phyloP scores from a whole-genome alignment of 2,888 invertebrate genomes.

The Drosophila mulleri region DNA sequence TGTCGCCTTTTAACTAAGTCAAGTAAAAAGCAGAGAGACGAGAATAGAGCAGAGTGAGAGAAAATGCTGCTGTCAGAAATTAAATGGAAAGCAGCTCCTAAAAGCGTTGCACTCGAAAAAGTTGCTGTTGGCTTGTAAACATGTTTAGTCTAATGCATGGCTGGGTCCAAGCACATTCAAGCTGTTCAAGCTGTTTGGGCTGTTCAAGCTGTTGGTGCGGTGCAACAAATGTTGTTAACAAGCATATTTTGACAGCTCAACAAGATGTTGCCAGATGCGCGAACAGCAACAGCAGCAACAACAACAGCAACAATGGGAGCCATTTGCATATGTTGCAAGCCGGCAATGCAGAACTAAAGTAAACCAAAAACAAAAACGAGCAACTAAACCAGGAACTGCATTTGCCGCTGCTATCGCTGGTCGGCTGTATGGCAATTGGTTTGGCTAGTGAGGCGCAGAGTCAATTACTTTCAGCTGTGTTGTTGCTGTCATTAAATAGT shows the following conservation, averaged over 20 bases:
- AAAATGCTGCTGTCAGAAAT: slow-evolving; percentile 71
- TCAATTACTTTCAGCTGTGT: slow-evolving; percentile 62
- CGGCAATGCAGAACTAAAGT: slow-evolving; percentile 35
- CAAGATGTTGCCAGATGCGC: slow-evolving; percentile 81
- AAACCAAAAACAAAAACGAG: slow-evolving; percentile 44
- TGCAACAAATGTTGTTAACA: slow-evolving; percentile 79
- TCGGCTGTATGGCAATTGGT: slow-evolving; percentile 43
- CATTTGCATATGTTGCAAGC: slow-evolving; percentile 50
- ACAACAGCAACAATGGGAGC: slow-evolving; percentile 25
- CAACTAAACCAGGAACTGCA: slow-evolving; percentile 49
- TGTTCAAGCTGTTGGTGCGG: slow-evolving; percentile 61
- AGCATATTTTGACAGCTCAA: slow-evolving; percentile 80
- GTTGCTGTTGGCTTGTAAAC: slow-evolving; percentile 70
- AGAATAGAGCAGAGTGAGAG: not conserved
- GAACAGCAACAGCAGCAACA: slow-evolving; percentile 52
- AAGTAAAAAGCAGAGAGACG: slow-evolving; percentile 8
- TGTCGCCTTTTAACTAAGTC: slow-evolving; percentile 67
- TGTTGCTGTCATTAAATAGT: slow-evolving; percentile 12
- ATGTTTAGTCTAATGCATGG: slow-evolving; percentile 75
- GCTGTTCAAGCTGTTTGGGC: slow-evolving; percentile 14
- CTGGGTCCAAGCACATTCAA: slow-evolving; percentile 32
- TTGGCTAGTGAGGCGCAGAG: slow-evolving; percentile 60
- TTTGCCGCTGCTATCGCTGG: slow-evolving; percentile 28
- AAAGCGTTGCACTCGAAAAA: slow-evolving; percentile 63
- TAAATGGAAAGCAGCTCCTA: slow-evolving; percentile 72